Percentiles rank a stretch among this genome's conserved stretches.
Evolutionary conservation across 2,888 invertebrate species (phyloP).

Genomic region (Quadriops clusia): DNA sequence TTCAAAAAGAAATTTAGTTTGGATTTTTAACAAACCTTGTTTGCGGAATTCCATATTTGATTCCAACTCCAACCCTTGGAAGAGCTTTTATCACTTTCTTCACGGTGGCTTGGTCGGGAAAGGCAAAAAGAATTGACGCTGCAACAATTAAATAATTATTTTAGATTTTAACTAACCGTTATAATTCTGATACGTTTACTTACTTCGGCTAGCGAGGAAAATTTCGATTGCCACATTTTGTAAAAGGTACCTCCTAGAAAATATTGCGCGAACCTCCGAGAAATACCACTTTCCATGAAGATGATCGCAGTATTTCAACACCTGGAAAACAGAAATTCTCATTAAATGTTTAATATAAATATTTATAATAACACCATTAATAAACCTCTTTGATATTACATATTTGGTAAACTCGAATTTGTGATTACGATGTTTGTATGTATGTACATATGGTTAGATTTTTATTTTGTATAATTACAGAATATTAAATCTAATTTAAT

Average conservation of each 20-base stretch:
- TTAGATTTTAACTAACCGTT: too few relatives aligned
- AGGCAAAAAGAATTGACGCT: constrained; percentile 98
- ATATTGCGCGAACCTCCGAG: constrained; percentile 97
- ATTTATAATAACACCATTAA: neutral
- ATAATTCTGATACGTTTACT: too few relatives aligned
- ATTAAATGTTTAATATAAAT: constrained; percentile 3
- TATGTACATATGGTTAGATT: too few relatives aligned
- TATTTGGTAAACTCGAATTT: too few relatives aligned
- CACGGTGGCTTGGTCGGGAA: constrained; percentile 92
- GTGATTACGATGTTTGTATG: too few relatives aligned
- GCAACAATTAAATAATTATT: constrained; percentile 32
- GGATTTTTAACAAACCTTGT: constrained; percentile 58
- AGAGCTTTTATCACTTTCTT: constrained; percentile 97
- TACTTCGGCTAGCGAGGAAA: constrained; percentile 96
- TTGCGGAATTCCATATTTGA: constrained; percentile 98
- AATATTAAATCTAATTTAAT: too few relatives aligned
- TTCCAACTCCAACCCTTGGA: constrained; percentile 95
- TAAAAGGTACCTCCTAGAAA: constrained; percentile 89
- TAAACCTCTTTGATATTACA: too few relatives aligned
- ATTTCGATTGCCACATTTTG: constrained; percentile 97
- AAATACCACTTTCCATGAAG: constrained; percentile 99
- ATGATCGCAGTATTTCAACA: constrained; percentile 94
- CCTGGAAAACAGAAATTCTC: constrained; percentile 51
- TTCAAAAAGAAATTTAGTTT: constrained; percentile 4
- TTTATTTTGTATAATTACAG: too few relatives aligned